phyloP scores from a whole-genome alignment of 2,113 vertebrate species.

The Pomatorhinus ruficollis region DNA sequence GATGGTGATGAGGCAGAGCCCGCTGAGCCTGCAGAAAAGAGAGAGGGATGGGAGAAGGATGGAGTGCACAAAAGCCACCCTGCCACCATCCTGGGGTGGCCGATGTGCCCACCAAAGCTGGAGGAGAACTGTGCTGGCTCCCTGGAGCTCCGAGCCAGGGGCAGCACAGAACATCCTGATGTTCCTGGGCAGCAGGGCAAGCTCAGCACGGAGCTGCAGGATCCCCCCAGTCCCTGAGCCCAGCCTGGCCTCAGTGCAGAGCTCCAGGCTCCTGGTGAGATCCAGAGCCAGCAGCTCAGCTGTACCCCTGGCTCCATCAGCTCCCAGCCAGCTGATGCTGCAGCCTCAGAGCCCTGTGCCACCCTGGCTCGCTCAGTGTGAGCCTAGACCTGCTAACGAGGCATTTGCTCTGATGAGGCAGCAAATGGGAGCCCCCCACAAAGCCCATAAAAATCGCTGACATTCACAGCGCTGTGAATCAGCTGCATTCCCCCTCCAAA shows the following conservation, averaged over 20 bases:
- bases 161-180: not conserved
- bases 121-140: not conserved
- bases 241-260: not conserved
- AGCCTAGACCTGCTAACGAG: not conserved
- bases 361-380: not conserved
- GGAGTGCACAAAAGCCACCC: not conserved
- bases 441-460: not conserved
- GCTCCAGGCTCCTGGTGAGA: not conserved
- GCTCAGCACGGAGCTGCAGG: not conserved
- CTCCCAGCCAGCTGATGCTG: not conserved
- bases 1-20: not conserved
- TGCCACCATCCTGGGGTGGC: not conserved
- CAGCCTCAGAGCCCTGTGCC: not conserved
- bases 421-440: not conserved
- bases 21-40: not conserved
- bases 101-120: rapidly evolving
- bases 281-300: not conserved
- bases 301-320: not conserved
- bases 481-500: not conserved
- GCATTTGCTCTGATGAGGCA: not conserved
- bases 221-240: not conserved
- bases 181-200: not conserved
- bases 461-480: not conserved
- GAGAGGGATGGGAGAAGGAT: rapidly evolving
- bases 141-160: not conserved